Percentiles rank a stretch among this genome's conserved stretches.
Evolutionary conservation across 2,888 invertebrate genomes (phyloP).

Genomic region (Volucella inflata): DNA sequence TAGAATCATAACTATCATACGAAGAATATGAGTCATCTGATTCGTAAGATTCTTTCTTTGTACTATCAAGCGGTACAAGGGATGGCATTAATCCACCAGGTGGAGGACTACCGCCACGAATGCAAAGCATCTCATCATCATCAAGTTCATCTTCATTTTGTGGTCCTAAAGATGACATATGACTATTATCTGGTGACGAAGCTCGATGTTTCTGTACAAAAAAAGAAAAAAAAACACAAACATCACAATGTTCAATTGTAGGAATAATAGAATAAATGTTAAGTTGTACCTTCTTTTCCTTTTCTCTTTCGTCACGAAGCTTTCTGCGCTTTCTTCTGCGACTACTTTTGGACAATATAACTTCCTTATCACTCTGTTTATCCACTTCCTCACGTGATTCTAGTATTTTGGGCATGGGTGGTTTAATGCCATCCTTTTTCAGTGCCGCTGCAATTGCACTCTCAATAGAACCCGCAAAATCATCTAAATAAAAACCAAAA

Average conservation of each 20-base stretch:
- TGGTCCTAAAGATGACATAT: constrained; percentile 39
- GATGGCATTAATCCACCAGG: constrained; percentile 76
- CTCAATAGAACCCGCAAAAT: constrained; percentile 91
- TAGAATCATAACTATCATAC: constrained; percentile 85
- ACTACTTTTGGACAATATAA: constrained; percentile 77
- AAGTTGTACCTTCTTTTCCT: constrained; percentile 79
- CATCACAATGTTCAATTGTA: not conserved
- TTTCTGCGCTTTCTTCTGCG: constrained; percentile 82
- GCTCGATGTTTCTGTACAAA: constrained; percentile 71
- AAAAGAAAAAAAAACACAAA: constrained; percentile 8
- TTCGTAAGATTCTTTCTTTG: constrained; percentile 84
- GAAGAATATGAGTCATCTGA: constrained; percentile 86
- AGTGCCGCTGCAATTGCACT: constrained; percentile 90
- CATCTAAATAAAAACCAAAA: constrained; percentile 84
- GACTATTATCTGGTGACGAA: constrained; percentile 81
- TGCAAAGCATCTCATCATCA: constrained; percentile 92
- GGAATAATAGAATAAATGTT: not conserved
- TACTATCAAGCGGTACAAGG: constrained; percentile 77
- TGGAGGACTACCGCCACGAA: constrained; percentile 90
- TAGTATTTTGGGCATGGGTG: constrained; percentile 80
- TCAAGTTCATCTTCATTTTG: constrained; percentile 86
- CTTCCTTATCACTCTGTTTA: constrained; percentile 84
- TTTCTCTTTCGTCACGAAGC: constrained; percentile 81
- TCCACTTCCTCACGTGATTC: constrained; percentile 86
- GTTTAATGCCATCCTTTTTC: constrained; percentile 87